phyloP scores from a whole-genome alignment of 2,113 vertebrate species.

The Malaclemys terrapin region DNA sequence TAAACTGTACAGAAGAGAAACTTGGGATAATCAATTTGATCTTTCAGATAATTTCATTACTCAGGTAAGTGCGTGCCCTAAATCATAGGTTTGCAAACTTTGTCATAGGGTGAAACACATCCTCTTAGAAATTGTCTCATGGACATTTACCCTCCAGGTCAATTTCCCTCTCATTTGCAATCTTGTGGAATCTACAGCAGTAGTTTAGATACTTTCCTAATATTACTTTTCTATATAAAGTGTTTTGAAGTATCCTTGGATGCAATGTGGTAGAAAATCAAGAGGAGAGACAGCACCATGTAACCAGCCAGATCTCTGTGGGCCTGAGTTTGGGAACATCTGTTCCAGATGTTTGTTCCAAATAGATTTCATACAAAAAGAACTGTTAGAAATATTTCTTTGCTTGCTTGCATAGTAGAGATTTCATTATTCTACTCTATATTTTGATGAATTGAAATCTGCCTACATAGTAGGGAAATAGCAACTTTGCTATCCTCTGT shows the following conservation, averaged over 20 bases:
- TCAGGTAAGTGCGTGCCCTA: conserved; percentile 81
- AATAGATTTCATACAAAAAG: not conserved
- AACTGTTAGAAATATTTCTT: not conserved
- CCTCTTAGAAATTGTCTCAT: not conserved
- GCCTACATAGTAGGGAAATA: not conserved
- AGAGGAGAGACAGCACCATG: not conserved
- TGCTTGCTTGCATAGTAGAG: not conserved
- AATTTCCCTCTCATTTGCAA: not conserved
- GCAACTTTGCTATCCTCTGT: not conserved
- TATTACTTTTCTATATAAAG: not conserved
- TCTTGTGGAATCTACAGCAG: not conserved
- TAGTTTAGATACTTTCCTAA: not conserved
- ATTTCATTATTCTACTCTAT: not conserved
- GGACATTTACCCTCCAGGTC: not conserved
- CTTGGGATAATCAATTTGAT: conserved; percentile 83
- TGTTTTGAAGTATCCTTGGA: not conserved
- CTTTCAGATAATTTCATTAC: conserved; percentile 86
- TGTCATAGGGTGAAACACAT: not conserved
- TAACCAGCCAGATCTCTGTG: not conserved
- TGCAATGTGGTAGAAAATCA: not conserved
- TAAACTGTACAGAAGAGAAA: conserved; percentile 89
- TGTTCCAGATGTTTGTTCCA: conserved; percentile 25
- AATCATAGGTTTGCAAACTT: not conserved
- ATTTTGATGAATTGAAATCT: not conserved
- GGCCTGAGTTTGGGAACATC: not conserved